Evolutionary conservation across 2,888 invertebrate genomes (phyloP), one percentile per base, ranked within the genome.

Genomic region (Cosmia trapezina): DNA sequence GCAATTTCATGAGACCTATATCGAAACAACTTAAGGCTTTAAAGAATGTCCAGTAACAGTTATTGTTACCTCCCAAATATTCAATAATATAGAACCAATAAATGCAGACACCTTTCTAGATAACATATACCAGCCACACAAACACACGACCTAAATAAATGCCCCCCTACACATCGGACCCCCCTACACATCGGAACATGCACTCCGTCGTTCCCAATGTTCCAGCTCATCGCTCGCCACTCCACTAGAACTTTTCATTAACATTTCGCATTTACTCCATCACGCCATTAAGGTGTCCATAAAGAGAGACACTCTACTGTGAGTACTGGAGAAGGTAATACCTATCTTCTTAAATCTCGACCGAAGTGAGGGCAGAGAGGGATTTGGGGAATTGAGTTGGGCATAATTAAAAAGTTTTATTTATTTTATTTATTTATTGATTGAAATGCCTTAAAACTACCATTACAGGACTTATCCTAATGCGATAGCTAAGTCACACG

Each of bases 271-370:
- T 87, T 83, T 87, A 86, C 85, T 78, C 83, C 89, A 82, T 89
- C 88, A 89, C 88, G 84, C 87, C 87, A 88, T 90, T 90, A 89
- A 88, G 87, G 83, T 84, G 86, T 87, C 87, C 88, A 89, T 92
- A 91, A 91, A 91, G 89, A 86, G 83, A 85, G 83, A 86, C 87
- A 89, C 89, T 89, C 87, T 79, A 86, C 83, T 82, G 84, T 72
- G 82, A 87, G 87, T 86, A 84, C 84, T 82, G 67, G 85, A 86
- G 87, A 84, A 88, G 86, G 87, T 89, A 91, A 89, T 90, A 90
- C 91, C 92, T 92, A 92, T 93, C 93, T 92, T 90, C 91, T 91
- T 93, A 93, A 93, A 93, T 93, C 93, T 91, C 90, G 86, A 83
- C 90, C 87, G 87, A 86, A 88, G 88, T 86, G 87, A 86, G 72